Evolutionary conservation across 2,888 invertebrate genomes (phyloP).

Genomic region (Cantharis rufa): DNA sequence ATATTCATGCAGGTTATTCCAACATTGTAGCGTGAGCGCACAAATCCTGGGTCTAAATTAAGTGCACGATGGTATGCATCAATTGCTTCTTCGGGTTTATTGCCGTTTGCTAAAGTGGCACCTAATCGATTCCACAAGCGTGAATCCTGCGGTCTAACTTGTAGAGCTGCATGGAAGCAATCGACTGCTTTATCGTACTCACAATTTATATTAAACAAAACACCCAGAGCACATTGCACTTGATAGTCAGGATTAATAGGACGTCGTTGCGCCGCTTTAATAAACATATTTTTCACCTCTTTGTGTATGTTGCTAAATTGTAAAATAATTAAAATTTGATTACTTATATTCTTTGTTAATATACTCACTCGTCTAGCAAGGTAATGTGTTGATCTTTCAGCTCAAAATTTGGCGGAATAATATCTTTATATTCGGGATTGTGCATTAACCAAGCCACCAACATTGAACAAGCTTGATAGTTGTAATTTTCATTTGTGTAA

Average conservation of each 20-base stretch:
- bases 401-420: conserved; percentile 64
- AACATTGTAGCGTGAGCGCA: conserved; percentile 95
- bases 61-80: conserved; percentile 93
- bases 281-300: conserved; percentile 74
- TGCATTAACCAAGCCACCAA: conserved; percentile 77
- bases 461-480: conserved; percentile 84
- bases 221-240: conserved; percentile 92
- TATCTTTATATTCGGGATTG: conserved; percentile 80
- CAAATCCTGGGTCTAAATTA: conserved; percentile 91
- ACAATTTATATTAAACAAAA: conserved; percentile 90
- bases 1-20: conserved; percentile 98
- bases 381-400: conserved; percentile 57
- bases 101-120: conserved; percentile 95
- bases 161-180: conserved; percentile 90
- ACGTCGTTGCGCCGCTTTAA: conserved; percentile 78
- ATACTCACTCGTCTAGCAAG: conserved; percentile 56
- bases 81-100: conserved; percentile 92
- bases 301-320: conserved; percentile 59
- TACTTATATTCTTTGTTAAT: background rate
- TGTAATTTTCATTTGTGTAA: conserved; percentile 94
- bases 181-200: conserved; percentile 97
- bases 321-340: conserved; percentile 16
- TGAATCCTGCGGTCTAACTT: conserved; percentile 82
- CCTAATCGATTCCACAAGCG: conserved; percentile 96
- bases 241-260: conserved; percentile 81